Evolutionary conservation across 92 coral and sea anemone genomes (phyloP), one percentile per base, ranked within the genome.

Genomic region (Umimayanthus chanpuru): DNA sequence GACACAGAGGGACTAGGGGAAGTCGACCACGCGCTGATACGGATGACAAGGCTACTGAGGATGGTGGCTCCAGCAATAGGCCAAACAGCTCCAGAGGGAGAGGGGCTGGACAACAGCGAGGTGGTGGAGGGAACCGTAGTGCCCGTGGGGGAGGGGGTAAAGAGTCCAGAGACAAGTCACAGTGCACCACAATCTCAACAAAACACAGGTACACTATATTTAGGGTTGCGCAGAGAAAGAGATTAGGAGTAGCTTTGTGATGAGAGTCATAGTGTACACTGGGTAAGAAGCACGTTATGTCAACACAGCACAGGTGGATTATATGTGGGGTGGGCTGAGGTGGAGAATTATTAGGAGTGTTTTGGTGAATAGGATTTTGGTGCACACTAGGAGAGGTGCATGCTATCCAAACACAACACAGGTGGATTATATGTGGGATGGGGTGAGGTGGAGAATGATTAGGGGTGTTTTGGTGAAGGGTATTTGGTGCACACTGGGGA

Each of bases 121-220:
- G 65, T 4, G 11, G 49, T 75, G 79, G 78, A 29, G 61, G 77
- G 23, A 83, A 76, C 18, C 87, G 78, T 16, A 68, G 41, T 21
- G 26, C 10, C 36, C 66, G 38, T 83, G 56, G 50, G 7, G 28
- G 78, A 83, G 78, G 74, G 41, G 65, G 38, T 43, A 83, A 29
- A 50, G 87, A 68, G 7, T 25, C 50, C 44, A 68, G 87, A 29
- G 78, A 47, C 74, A 68, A 83, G 87, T 47, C 41, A 70, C 77
- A 83, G 87, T 47, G 87, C 87, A 28, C 87, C 87, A 70, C 87
- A 68, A 58, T 15, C 78, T 44, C 78, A 70, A 28, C 78, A 23
- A 21, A 70, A 44, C 23, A 70, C 61, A 83, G 87, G 87, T 83
- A 68, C n/a, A 38, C 49, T 15, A 36, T 75, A 75, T 53, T 12